These are phyloP conservation scores for Misgurnus anguillicaudatus DNA, from an alignment of 2,113 vertebrate genomes.

Conservation along the genomic window DNA sequence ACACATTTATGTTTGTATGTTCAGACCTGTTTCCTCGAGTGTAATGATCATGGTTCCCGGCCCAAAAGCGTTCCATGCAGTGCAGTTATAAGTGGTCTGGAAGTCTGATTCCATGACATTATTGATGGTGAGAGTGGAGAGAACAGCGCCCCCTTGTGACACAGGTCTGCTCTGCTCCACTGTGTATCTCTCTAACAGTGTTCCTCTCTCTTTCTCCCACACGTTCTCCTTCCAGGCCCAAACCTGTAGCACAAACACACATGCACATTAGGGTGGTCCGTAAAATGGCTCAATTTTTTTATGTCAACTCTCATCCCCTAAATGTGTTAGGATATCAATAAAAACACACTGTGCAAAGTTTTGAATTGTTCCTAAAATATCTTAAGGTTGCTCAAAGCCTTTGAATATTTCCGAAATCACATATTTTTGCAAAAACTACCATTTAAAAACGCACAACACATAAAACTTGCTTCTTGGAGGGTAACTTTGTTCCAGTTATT, in stretches of 20 bases:
- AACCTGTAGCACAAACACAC: constrained; percentile 71
- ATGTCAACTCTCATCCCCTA: too few relatives aligned
- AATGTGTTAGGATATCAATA: too few relatives aligned
- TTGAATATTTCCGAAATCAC: too few relatives aligned
- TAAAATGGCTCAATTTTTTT: too few relatives aligned
- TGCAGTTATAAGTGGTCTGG: constrained; percentile 95
- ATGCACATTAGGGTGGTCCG: constrained; percentile 37
- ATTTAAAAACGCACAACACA: too few relatives aligned
- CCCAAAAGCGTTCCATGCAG: constrained; percentile 93
- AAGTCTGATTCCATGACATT: constrained; percentile 93
- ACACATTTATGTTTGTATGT: background rate
- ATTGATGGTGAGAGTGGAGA: constrained; percentile 94
- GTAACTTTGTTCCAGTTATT: too few relatives aligned
- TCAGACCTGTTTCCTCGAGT: constrained; percentile 83
- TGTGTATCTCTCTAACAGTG: constrained; percentile 87
- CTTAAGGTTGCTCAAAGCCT: too few relatives aligned
- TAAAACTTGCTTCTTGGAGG: too few relatives aligned
- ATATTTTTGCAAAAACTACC: too few relatives aligned
- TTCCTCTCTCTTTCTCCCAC: constrained; percentile 86
- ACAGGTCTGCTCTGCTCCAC: constrained; percentile 85
- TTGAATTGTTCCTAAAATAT: too few relatives aligned
- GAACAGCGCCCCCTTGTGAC: constrained; percentile 80
- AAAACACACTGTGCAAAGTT: too few relatives aligned
- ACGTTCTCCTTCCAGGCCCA: constrained; percentile 98
- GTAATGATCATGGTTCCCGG: constrained; percentile 92